A percentile compares a stretch with the other conserved stretches of the same genome.
Conservation (phyloP, 2,888 invertebrate species). For the Frankliniella fusca region DNA sequence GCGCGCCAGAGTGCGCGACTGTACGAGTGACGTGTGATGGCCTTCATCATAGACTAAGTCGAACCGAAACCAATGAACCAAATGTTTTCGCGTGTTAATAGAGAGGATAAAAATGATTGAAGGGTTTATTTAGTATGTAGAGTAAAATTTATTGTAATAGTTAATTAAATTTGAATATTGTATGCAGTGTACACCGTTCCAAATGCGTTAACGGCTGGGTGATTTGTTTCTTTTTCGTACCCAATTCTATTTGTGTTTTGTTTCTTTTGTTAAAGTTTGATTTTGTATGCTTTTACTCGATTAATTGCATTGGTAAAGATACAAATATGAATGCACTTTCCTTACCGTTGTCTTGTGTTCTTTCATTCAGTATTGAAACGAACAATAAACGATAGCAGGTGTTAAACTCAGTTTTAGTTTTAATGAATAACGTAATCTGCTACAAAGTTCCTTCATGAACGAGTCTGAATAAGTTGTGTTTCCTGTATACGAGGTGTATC, state of each 20-base stretch:
- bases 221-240: background rate
- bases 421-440: slow-evolving; percentile 14
- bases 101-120: slow-evolving; percentile 15
- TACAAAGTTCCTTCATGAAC: slow-evolving; percentile 24
- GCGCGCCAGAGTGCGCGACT: background rate
- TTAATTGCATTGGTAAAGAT: too few relatives aligned
- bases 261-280: background rate
- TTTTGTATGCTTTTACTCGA: background rate
- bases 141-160: slow-evolving; percentile 4
- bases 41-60: slow-evolving; percentile 26
- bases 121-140: slow-evolving; percentile 16
- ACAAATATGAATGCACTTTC: too few relatives aligned
- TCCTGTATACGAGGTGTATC: background rate
- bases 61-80: slow-evolving; percentile 26
- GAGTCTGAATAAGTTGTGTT: slow-evolving; percentile 15
- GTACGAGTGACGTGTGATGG: slow-evolving; percentile 1
- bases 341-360: background rate
- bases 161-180: background rate
- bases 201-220: background rate
- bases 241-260: too few relatives aligned
- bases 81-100: slow-evolving; percentile 25
- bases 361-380: background rate
- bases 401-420: background rate
- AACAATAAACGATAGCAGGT: background rate
- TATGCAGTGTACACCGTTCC: slow-evolving; percentile 20